phyloP scores from a whole-genome alignment of 37 sponge, comb jelly and placozoan genomes.

The Bolinopsis microptera region DNA sequence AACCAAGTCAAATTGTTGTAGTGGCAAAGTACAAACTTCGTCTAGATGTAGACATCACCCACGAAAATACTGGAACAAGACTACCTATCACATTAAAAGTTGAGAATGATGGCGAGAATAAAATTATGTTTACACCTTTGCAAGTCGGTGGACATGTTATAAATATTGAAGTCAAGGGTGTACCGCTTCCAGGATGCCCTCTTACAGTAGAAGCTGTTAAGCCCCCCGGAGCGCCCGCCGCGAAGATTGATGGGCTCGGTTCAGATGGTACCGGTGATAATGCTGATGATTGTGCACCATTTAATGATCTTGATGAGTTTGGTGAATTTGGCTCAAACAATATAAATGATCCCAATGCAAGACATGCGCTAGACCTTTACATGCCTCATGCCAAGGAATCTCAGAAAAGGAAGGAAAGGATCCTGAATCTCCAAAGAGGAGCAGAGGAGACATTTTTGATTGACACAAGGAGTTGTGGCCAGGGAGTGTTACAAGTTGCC shows the following conservation, averaged over 20 bases:
- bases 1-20: background rate
- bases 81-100: background rate
- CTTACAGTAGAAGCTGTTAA: background rate
- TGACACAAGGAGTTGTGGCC: background rate
- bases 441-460: background rate
- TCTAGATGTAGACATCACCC: background rate
- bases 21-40: background rate
- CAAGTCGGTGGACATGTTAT: background rate
- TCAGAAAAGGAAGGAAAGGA: background rate
- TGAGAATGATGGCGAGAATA: background rate
- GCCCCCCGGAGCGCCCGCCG: background rate
- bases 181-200: slow-evolving; percentile 20
- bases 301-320: slow-evolving; percentile 19
- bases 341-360: background rate
- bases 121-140: background rate
- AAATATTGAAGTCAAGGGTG: background rate
- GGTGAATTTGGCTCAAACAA: background rate
- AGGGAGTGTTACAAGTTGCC: background rate
- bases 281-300: background rate
- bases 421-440: background rate
- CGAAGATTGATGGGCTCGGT: background rate
- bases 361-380: background rate
- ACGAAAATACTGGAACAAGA: background rate
- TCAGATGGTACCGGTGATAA: background rate
- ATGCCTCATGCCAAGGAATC: background rate